Base-by-base conservation (phyloP, 2,888 invertebrate genomes). In the Euzetes globulus region DNA sequence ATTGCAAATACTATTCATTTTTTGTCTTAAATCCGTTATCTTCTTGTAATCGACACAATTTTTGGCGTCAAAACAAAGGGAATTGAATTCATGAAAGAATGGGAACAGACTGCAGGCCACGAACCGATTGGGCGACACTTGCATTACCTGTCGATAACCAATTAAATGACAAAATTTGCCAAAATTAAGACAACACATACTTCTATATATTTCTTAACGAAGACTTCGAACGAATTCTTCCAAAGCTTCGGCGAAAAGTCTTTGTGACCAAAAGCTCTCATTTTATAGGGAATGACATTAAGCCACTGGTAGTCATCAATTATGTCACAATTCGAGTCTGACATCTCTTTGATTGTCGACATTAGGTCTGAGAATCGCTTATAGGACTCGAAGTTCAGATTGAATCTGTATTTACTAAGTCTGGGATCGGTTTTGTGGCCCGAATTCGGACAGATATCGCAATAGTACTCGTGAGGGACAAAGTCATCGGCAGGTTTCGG, bases 101-200 rank as follows among this genome's bases (percentile, higher is more conserved):
- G 52, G 52, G 52, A 52, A 52, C 19, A 52, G 52, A 52, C 52
- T 52, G n/a, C 52, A 52, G 52, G 52, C 52, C 4, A n/a, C n/a
- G n/a, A 6, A 52, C 7, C n/a, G 15, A n/a, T 52, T 52, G 19
- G 52, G n/a, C 52, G 52, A 52, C 19, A 19, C 52, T 5, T 52
- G 19, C 52, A 52, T 52, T 19, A 19, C 52, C 52, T 52, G 52
- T 19, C 7, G 7, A n/a, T 5, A 4, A 19, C 5, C 19, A 19
- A 13, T 15, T 17, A 47, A 47, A 47, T 47, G 2, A 33, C 33
- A 33, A 33, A 33, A 33, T 7, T 33, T 33, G 13, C 2, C 7
- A 47, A 47, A 47, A 47, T 47, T 11, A 11, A 47, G 2, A 47
- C 13, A 33, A 6, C 3, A 52, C 17, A 19, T 52, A 52, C 52